Conservation (phyloP, 2,888 invertebrate species). For the Brenthis ino region DNA sequence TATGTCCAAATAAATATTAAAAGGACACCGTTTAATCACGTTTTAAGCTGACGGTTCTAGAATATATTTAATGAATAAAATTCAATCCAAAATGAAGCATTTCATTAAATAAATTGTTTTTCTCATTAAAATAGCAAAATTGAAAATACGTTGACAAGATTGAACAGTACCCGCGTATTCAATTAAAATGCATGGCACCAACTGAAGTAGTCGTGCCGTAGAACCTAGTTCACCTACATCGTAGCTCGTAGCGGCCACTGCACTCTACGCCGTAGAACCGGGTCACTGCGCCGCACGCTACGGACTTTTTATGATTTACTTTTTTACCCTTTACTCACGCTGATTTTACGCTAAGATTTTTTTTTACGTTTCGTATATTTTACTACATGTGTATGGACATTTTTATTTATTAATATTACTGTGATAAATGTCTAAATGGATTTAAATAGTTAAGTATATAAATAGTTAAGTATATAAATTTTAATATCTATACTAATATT, state of each 20-base stretch:
- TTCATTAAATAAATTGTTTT: constrained; percentile 20
- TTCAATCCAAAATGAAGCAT: constrained; percentile 11
- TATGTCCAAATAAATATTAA: constrained; percentile 9
- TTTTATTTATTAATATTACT: constrained; percentile 8
- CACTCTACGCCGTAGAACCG: constrained; percentile 73
- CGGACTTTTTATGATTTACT: constrained; percentile 43
- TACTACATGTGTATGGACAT: constrained; percentile 6
- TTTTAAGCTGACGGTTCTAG: constrained; percentile 7
- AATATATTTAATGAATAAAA: constrained; percentile 6
- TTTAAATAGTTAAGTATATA: too few relatives aligned
- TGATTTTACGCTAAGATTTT: constrained; percentile 24
- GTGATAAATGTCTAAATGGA: constrained; percentile 1
- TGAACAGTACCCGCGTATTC: constrained; percentile 21
- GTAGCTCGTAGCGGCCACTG: constrained; percentile 65
- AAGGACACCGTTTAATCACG: constrained; percentile 9
- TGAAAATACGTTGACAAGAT: constrained; percentile 17
- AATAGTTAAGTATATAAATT: too few relatives aligned
- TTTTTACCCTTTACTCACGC: constrained; percentile 30
- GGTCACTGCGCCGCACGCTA: constrained; percentile 60
- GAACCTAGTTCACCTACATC: constrained; percentile 46
- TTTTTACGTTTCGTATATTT: constrained; percentile 6
- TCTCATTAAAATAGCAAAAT: constrained; percentile 17
- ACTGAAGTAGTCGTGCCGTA: constrained; percentile 36
- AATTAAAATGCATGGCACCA: constrained; percentile 26
- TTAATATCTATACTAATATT: neutral